These are phyloP conservation scores for Conopomorpha cramerella DNA, from an alignment of 1,140 invertebrate genomes.

Conservation along the genomic window DNA sequence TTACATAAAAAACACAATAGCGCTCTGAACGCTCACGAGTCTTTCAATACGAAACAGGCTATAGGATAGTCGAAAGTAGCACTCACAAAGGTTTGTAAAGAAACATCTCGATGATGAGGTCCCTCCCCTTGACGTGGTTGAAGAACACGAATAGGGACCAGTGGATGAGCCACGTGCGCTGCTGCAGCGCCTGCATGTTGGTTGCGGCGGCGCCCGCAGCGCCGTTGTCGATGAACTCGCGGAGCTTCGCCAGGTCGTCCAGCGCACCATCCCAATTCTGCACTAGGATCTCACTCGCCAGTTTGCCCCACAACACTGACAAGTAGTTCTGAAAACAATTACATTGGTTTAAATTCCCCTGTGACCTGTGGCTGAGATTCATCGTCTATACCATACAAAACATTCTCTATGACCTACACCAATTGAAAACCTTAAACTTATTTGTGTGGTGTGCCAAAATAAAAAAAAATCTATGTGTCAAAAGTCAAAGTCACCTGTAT, in stretches of 20 bases:
- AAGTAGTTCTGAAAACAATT: slow-evolving; percentile 91
- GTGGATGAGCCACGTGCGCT: slow-evolving; percentile 98
- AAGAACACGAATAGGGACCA: slow-evolving; percentile 99
- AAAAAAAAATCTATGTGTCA: no score
- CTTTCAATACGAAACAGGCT: slow-evolving; percentile 7
- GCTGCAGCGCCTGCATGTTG: slow-evolving; percentile 92
- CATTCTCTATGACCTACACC: no score
- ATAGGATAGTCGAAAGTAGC: no score
- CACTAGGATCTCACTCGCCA: slow-evolving; percentile 96
- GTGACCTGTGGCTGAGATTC: no score
- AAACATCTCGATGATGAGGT: slow-evolving; percentile 98
- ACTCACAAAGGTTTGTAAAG: slow-evolving; percentile 90
- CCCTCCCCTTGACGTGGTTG: slow-evolving; percentile 94
- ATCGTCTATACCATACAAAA: no score
- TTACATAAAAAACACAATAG: slow-evolving; percentile 4
- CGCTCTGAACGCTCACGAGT: no score
- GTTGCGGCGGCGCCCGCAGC: slow-evolving; percentile 69
- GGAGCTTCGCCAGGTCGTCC: slow-evolving; percentile 93
- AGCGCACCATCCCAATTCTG: slow-evolving; percentile 98
- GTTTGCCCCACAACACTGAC: slow-evolving; percentile 96
- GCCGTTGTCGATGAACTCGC: slow-evolving; percentile 94
- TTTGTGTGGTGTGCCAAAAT: no score
- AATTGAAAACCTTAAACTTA: no score
- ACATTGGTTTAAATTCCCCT: no score
- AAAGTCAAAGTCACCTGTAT: no score